These are phyloP conservation scores for Bruchidius siliquastri DNA, from an alignment of 2,888 invertebrate genomes.

Conservation along the genomic window DNA sequence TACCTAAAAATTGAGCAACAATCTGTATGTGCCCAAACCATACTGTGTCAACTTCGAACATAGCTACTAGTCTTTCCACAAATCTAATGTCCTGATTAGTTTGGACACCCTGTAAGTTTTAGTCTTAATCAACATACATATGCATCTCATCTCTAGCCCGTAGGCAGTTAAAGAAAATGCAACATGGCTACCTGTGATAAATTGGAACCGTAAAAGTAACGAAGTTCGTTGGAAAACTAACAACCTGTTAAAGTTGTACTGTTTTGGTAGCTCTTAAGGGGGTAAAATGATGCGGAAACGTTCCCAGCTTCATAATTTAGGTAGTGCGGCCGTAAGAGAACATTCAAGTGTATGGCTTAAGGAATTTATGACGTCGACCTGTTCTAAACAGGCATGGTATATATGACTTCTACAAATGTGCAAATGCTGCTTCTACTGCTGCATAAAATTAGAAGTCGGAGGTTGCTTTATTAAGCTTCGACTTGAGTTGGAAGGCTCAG, in stretches of 20 bases:
- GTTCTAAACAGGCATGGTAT: not conserved
- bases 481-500: too few relatives aligned
- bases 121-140: too few relatives aligned
- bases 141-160: not conserved
- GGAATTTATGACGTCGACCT: not conserved
- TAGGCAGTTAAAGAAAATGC: not conserved
- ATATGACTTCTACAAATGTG: not conserved
- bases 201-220: not conserved
- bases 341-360: not conserved
- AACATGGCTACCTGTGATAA: not conserved
- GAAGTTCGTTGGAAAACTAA: not conserved
- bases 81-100: too few relatives aligned
- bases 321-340: not conserved
- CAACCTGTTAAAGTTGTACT: not conserved
- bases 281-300: not conserved
- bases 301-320: constrained; percentile 2
- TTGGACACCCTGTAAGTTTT: too few relatives aligned
- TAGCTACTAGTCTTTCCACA: too few relatives aligned
- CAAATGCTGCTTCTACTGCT: not conserved
- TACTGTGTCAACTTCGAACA: too few relatives aligned
- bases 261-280: not conserved
- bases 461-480: not conserved
- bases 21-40: too few relatives aligned
- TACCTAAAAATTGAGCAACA: too few relatives aligned
- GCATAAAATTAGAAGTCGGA: not conserved